These are phyloP conservation scores for Palloptera scutellata DNA, from an alignment of 2,888 invertebrate species.

Conservation along the genomic window DNA sequence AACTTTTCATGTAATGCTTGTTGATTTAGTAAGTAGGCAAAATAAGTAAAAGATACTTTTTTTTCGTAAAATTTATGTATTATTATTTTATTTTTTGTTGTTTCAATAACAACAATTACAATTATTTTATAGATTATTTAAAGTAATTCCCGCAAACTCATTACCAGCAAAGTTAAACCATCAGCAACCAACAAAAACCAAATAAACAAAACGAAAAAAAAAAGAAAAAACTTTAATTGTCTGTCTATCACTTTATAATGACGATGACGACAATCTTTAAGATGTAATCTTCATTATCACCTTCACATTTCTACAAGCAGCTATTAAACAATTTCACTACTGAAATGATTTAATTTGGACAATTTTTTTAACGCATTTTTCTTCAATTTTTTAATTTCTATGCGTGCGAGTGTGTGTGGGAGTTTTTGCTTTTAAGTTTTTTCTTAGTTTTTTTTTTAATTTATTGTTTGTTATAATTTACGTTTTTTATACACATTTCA, in stretches of 20 bases:
- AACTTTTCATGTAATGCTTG: constrained; percentile 44
- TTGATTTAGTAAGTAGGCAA: too few species aligned
- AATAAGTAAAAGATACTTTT: too few species aligned
- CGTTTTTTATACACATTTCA: constrained; percentile 6
- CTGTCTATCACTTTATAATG: neutral
- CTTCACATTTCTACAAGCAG: constrained; percentile 32
- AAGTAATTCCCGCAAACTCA: too few species aligned
- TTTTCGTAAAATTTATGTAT: too few species aligned
- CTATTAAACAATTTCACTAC: constrained; percentile 59
- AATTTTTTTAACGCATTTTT: neutral
- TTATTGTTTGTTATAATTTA: constrained; percentile 11
- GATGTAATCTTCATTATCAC: constrained; percentile 58
- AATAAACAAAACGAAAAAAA: neutral
- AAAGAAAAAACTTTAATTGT: neutral
- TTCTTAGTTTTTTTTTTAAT: neutral
- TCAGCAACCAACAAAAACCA: neutral
- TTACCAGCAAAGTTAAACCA: too few species aligned
- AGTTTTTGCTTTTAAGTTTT: constrained; percentile 28
- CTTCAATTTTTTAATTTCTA: neutral
- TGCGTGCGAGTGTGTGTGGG: constrained; percentile 25
- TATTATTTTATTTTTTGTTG: neutral
- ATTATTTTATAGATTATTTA: neutral
- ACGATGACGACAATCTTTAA: neutral
- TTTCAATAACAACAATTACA: neutral
- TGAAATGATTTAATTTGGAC: constrained; percentile 54